Evolutionary conservation across 2,113 vertebrate species (phyloP).

Genomic region (Burhinus oedicnemus): DNA sequence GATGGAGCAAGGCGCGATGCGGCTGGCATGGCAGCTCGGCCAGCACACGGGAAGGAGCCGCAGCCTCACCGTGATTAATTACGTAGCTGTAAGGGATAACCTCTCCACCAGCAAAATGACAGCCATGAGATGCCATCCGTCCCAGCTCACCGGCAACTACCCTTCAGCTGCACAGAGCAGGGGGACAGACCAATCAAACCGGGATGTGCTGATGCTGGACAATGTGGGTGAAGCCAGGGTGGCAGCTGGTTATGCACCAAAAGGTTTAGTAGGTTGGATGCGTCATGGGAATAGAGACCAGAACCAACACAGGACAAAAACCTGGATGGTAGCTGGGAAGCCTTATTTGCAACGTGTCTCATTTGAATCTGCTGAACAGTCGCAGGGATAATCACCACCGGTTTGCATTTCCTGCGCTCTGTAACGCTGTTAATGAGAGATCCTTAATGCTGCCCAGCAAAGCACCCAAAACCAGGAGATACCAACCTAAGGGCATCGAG

Average conservation of each 20-base stretch:
- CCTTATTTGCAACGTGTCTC: background rate
- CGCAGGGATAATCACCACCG: background rate
- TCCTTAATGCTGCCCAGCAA: background rate
- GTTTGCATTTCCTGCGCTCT: background rate
- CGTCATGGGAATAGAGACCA: background rate
- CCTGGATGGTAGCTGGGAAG: background rate
- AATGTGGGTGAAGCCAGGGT: background rate
- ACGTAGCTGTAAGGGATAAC: background rate
- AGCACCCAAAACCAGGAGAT: background rate
- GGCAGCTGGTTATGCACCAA: fast-evolving
- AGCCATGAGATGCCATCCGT: background rate
- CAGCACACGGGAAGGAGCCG: background rate
- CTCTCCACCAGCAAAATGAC: background rate
- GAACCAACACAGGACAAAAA: background rate
- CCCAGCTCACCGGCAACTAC: too few species aligned
- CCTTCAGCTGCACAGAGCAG: background rate
- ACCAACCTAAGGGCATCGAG: background rate
- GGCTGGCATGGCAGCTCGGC: background rate
- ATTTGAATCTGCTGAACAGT: background rate
- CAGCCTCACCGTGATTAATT: fast-evolving
- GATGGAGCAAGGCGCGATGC: background rate
- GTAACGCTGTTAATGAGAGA: background rate
- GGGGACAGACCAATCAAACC: fast-evolving
- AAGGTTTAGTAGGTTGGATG: background rate
- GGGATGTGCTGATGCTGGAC: background rate